Conservation (phyloP, 2,113 vertebrate genomes). For the Calyptommatus sinebrachiatus region DNA sequence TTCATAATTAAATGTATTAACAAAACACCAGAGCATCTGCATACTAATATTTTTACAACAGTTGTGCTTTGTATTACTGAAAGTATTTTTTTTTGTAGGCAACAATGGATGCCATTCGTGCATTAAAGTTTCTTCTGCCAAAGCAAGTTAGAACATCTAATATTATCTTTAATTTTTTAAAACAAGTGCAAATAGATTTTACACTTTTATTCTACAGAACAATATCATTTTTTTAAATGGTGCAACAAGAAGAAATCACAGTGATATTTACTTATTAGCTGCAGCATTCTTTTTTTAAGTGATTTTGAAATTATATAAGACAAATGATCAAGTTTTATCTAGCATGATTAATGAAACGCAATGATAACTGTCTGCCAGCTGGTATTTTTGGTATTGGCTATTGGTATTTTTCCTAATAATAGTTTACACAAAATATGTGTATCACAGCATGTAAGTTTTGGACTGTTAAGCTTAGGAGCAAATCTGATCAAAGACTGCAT, state of each 20-base stretch:
- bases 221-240: background rate
- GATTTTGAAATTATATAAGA: background rate
- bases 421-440: too few species aligned
- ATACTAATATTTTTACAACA: slow-evolving; percentile 86
- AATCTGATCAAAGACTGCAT: background rate
- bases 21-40: slow-evolving; percentile 84
- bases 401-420: background rate
- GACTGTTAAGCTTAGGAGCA: background rate
- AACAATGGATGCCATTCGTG: slow-evolving; percentile 76
- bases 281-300: background rate
- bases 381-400: background rate
- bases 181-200: slow-evolving; percentile 6
- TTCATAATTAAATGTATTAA: slow-evolving; percentile 78
- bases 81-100: slow-evolving; percentile 74
- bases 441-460: background rate
- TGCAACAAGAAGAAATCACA: accelerated
- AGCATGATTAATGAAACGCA: background rate
- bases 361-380: background rate
- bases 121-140: slow-evolving; percentile 63
- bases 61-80: slow-evolving; percentile 81
- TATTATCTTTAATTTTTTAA: slow-evolving; percentile 26
- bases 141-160: slow-evolving; percentile 42
- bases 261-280: background rate
- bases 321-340: background rate
- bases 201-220: background rate